A percentile compares a stretch with the other conserved stretches of the same genome.
phyloP scores from a whole-genome alignment of 2,113 vertebrate genomes.

The Paralichthys olivaceus region DNA sequence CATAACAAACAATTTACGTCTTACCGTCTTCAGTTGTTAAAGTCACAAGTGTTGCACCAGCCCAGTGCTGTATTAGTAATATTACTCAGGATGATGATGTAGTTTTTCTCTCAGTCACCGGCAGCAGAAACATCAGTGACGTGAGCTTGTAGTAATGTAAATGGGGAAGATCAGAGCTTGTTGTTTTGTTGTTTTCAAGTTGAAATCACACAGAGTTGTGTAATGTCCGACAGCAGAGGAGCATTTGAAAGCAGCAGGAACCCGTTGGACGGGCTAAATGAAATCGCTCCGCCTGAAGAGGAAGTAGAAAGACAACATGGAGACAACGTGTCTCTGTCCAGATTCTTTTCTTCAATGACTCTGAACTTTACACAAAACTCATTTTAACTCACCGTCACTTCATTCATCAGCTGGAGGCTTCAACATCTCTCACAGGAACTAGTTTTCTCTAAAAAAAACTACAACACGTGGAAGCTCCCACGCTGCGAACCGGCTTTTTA shows the following conservation, averaged over 20 bases:
- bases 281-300: slow-evolving; percentile 15
- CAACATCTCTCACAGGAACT: accelerated
- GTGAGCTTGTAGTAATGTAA: neutral
- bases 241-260: slow-evolving; percentile 11
- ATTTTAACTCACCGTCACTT: neutral
- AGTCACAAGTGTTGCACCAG: neutral
- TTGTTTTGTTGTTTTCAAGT: too few relatives aligned
- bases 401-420: too few relatives aligned
- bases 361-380: accelerated
- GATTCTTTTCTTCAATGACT: neutral
- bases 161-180: too few relatives aligned
- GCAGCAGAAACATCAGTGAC: neutral
- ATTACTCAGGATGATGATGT: neutral
- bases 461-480: slow-evolving; percentile 47
- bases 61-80: neutral
- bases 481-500: neutral
- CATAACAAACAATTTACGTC: too few relatives aligned
- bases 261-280: neutral
- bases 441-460: slow-evolving; percentile 19
- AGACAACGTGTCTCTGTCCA: neutral
- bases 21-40: too few relatives aligned
- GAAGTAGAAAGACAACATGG: neutral
- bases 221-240: neutral
- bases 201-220: neutral
- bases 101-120: neutral